A percentile compares a stretch with the other conserved stretches of the same genome.
Evolutionary conservation across 2,888 invertebrate genomes (phyloP).

Genomic region (Carabus problematicus): DNA sequence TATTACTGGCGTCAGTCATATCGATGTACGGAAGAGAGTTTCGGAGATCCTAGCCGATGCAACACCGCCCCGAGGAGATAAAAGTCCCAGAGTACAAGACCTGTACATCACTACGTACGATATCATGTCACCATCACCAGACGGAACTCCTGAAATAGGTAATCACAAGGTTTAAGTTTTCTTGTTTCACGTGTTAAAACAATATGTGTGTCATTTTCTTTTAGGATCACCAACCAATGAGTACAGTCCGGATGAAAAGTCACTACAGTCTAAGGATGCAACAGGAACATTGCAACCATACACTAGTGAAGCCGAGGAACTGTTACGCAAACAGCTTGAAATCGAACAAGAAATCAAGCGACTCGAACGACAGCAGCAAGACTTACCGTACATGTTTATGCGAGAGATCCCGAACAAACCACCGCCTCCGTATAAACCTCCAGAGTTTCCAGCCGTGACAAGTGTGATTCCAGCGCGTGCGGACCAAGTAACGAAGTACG

Average conservation of each 20-base stretch:
- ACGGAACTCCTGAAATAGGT: conserved; percentile 54
- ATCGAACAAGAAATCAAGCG: conserved; percentile 72
- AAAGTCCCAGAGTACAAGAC: conserved; percentile 56
- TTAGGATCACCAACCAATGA: conserved; percentile 51
- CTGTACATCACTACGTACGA: conserved; percentile 57
- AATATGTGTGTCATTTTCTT: conserved; percentile 41
- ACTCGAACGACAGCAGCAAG: conserved; percentile 63
- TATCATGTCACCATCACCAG: conserved; percentile 50
- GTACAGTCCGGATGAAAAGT: conserved; percentile 16
- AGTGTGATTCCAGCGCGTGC: conserved; percentile 59
- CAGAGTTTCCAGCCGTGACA: conserved; percentile 56
- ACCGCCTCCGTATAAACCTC: conserved; percentile 78
- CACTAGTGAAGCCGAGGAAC: conserved; percentile 66
- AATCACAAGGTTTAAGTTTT: conserved; percentile 23
- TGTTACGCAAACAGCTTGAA: conserved; percentile 68
- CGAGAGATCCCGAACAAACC: conserved; percentile 78
- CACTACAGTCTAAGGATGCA: conserved; percentile 5
- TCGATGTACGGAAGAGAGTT: conserved; percentile 55
- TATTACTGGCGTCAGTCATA: conserved; percentile 27
- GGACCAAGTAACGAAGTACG: conserved; percentile 60
- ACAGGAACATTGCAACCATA: conserved; percentile 50
- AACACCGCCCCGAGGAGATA: conserved; percentile 51
- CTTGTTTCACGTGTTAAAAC: conserved; percentile 6
- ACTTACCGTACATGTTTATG: conserved; percentile 64
- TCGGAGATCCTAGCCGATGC: conserved; percentile 56